Conservation (phyloP, 2,113 vertebrate species). For the Engystomops pustulosus region DNA sequence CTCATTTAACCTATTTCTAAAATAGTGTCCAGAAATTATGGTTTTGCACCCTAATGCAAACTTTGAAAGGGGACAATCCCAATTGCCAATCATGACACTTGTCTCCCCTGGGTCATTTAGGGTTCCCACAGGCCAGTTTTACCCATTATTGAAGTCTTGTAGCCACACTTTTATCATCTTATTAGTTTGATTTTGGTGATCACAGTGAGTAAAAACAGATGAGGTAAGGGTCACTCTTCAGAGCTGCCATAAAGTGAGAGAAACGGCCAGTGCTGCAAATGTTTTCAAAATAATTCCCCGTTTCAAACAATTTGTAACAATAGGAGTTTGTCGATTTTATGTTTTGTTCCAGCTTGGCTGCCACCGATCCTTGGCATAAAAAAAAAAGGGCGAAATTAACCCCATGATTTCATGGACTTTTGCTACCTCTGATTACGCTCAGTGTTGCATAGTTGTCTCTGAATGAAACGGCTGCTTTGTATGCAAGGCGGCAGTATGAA, state of each 20-base stretch:
- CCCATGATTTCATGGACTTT: constrained; percentile 62
- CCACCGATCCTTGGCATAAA: constrained; percentile 62
- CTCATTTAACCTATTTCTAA: no score
- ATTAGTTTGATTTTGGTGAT: background rate
- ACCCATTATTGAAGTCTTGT: background rate
- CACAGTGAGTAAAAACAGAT: background rate
- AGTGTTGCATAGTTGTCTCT: constrained; percentile 90
- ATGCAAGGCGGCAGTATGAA: constrained; percentile 90
- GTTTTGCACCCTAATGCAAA: no score
- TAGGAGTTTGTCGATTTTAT: background rate
- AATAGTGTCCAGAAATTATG: no score
- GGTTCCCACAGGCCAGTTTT: no score
- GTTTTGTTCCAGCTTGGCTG: constrained; percentile 5
- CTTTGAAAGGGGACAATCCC: no score
- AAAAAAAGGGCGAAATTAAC: constrained; percentile 80
- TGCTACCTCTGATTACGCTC: constrained; percentile 65
- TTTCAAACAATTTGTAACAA: background rate
- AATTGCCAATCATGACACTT: no score
- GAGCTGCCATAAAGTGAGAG: background rate
- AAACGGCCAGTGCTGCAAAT: background rate
- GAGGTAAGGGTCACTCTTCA: background rate
- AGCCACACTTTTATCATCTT: background rate
- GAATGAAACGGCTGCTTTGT: constrained; percentile 94
- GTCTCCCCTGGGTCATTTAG: no score
- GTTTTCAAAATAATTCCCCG: background rate